Conservation (phyloP, 2,797 vertebrate genomes). For the Oophaga sylvatica region DNA sequence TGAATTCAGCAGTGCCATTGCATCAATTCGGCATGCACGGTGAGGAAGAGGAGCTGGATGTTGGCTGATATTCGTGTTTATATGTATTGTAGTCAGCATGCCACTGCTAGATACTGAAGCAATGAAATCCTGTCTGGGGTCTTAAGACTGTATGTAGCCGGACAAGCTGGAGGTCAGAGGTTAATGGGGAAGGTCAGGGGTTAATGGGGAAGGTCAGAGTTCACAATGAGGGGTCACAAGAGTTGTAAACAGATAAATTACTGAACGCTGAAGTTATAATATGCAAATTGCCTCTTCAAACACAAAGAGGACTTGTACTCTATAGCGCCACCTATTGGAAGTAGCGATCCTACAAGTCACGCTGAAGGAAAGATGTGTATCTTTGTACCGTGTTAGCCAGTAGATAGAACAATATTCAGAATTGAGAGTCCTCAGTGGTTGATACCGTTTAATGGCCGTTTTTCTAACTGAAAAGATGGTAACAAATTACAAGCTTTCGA, state of each 20-base stretch:
- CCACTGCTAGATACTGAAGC: too few relatives aligned
- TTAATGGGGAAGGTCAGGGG: neutral
- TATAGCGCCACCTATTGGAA: too few relatives aligned
- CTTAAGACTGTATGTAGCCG: neutral
- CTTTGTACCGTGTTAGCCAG: too few relatives aligned
- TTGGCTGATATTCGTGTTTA: neutral
- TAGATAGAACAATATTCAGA: too few relatives aligned
- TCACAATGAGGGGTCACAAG: neutral
- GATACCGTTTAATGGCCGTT: too few relatives aligned
- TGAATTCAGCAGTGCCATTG: constrained; percentile 94
- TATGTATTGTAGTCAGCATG: neutral
- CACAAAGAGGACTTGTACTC: too few relatives aligned
- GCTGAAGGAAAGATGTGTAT: too few relatives aligned
- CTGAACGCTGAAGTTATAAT: neutral
- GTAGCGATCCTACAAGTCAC: too few relatives aligned
- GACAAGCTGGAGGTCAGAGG: neutral
- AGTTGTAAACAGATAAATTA: neutral
- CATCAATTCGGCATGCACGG: constrained; percentile 97
- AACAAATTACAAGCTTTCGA: too few relatives aligned
- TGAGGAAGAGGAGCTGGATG: neutral
- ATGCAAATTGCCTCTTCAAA: too few relatives aligned
- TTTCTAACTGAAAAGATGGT: too few relatives aligned
- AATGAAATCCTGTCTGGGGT: neutral
- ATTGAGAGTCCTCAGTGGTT: too few relatives aligned
- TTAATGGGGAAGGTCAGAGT: neutral